Conservation (phyloP, 1,140 invertebrate genomes). For the Drosophila chauvacae region DNA sequence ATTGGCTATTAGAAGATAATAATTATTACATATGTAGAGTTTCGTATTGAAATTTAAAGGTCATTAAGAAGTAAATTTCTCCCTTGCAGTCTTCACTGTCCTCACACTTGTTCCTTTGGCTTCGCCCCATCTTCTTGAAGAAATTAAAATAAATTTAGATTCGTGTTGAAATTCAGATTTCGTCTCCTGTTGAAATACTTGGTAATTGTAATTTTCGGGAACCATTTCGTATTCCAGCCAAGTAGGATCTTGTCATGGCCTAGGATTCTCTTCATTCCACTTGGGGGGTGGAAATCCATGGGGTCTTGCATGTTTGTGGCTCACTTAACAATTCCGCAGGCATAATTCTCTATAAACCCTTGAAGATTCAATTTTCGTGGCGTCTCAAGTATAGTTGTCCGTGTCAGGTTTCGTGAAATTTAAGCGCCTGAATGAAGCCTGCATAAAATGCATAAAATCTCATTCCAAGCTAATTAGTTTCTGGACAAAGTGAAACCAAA, state of each 20-base stretch:
- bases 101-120: slow-evolving; percentile 22
- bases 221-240: slow-evolving; percentile 21
- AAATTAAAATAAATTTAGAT: slow-evolving; percentile 19
- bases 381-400: slow-evolving; percentile 36
- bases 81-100: slow-evolving; percentile 11
- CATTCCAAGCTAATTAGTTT: slow-evolving; percentile 26
- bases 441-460: slow-evolving; percentile 20
- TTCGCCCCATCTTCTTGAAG: background rate
- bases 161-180: slow-evolving; percentile 45
- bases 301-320: slow-evolving; percentile 14
- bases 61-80: background rate
- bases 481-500: slow-evolving; percentile 16
- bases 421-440: slow-evolving; percentile 46
- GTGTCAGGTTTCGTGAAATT: slow-evolving; percentile 39
- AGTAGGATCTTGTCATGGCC: background rate
- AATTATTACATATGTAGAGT: no score
- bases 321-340: slow-evolving; percentile 37
- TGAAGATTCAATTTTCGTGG: slow-evolving; percentile 17
- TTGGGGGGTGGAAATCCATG: slow-evolving; percentile 12
- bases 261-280: slow-evolving; percentile 15
- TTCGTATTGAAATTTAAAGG: background rate
- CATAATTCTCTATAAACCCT: slow-evolving; percentile 36
- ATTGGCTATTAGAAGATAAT: background rate
- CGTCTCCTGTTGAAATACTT: slow-evolving; percentile 36
- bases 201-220: slow-evolving; percentile 28